Conservation (phyloP, 1,140 invertebrate species). For the Eueides isabella region DNA sequence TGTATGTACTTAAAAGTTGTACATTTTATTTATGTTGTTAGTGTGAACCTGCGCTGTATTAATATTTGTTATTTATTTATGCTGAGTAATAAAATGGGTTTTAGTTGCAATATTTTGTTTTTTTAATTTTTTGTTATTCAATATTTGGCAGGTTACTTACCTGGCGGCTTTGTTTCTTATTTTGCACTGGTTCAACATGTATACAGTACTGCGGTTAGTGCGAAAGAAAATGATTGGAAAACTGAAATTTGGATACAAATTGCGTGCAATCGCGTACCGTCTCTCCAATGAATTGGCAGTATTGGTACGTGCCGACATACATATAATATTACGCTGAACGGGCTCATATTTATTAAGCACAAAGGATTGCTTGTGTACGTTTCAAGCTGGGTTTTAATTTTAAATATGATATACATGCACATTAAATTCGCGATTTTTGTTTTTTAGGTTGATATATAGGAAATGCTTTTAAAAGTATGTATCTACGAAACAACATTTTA, state of each 20-base stretch:
- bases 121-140: conserved; percentile 62
- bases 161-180: conserved; percentile 92
- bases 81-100: conserved; percentile 42
- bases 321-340: neutral
- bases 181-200: conserved; percentile 94
- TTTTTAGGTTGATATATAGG: neutral
- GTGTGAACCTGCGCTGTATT: conserved; percentile 22
- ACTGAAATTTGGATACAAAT: conserved; percentile 80
- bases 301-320: conserved; percentile 62
- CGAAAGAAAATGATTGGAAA: conserved; percentile 92
- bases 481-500: neutral
- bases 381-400: neutral
- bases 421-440: neutral
- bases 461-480: neutral
- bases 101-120: conserved; percentile 48
- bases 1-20: conserved; percentile 16
- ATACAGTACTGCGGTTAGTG: conserved; percentile 90
- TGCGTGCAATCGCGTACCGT: conserved; percentile 76
- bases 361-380: neutral
- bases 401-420: conserved; percentile 3
- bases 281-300: conserved; percentile 74
- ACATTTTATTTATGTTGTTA: conserved; percentile 18
- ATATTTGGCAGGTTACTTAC: conserved; percentile 83
- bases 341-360: neutral
- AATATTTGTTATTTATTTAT: conserved; percentile 37